These are phyloP conservation scores for Drosophila paramelanica DNA, from an alignment of 2,888 invertebrate genomes.

Conservation along the genomic window DNA sequence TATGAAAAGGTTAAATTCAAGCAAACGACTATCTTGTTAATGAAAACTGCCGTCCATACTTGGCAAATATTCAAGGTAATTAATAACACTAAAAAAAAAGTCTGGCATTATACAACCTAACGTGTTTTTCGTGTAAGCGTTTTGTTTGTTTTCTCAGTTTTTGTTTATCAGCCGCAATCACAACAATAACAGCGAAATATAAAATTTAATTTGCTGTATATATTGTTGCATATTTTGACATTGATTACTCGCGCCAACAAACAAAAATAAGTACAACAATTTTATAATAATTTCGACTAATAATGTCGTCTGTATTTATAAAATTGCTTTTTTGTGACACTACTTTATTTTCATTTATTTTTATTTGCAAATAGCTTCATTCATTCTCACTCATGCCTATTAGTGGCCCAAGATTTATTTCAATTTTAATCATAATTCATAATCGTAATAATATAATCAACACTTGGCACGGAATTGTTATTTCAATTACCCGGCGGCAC, in stretches of 20 bases:
- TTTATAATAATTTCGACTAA: conserved; percentile 21
- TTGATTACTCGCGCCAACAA: conserved; percentile 14
- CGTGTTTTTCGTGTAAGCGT: conserved; percentile 14
- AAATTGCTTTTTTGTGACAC: conserved; percentile 47
- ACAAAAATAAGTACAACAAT: conserved; percentile 28
- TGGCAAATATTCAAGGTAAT: conserved; percentile 26
- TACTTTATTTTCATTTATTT: conserved; percentile 8
- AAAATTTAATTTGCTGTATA: conserved; percentile 17
- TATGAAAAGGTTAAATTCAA: background rate
- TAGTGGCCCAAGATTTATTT: conserved; percentile 16
- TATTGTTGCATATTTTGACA: conserved; percentile 26
- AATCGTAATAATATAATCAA: conserved; percentile 65
- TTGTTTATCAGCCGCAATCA: conserved; percentile 25
- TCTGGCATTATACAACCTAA: conserved; percentile 15
- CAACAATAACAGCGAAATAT: conserved; percentile 9
- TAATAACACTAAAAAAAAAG: conserved; percentile 3
- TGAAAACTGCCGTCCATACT: conserved; percentile 37
- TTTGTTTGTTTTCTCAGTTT: conserved; percentile 8
- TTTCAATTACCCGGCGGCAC: conserved; percentile 57
- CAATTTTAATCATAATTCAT: conserved; percentile 59
- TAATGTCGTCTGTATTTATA: conserved; percentile 14
- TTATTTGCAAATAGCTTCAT: conserved; percentile 34
- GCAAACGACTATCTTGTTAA: conserved; percentile 19
- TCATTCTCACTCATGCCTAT: conserved; percentile 17
- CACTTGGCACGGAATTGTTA: conserved; percentile 47